phyloP scores from a whole-genome alignment of 2,113 vertebrate species.

The Spermophilus dauricus region DNA sequence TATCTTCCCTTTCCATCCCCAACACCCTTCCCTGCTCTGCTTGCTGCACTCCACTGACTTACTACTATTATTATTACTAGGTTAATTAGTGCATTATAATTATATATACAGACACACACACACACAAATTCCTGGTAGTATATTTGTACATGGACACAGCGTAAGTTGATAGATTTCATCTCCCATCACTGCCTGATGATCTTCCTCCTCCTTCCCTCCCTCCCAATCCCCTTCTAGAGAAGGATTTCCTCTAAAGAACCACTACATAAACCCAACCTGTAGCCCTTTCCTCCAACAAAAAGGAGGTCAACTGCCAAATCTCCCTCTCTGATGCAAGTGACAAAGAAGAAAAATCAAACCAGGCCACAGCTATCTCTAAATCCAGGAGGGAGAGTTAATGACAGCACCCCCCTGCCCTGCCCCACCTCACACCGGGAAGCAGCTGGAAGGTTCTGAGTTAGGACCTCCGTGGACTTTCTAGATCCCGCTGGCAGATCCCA shows the following conservation, averaged over 20 bases:
- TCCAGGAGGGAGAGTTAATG: background rate
- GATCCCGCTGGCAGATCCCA: background rate
- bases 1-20: no score
- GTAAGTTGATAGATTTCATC: no score
- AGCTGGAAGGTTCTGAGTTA: background rate
- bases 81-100: no score
- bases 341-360: conserved; percentile 47
- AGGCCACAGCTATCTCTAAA: background rate
- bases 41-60: no score
- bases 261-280: conserved; percentile 34
- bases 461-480: background rate
- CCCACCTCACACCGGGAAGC: background rate
- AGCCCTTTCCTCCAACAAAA: conserved; percentile 72
- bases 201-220: no score
- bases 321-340: conserved; percentile 46
- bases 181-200: no score
- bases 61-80: no score
- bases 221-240: background rate
- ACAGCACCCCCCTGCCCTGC: background rate
- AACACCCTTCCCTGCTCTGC: no score
- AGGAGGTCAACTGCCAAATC: conserved; percentile 62
- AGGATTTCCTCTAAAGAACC: conserved; percentile 64
- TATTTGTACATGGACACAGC: no score
- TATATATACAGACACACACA: no score
- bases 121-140: no score